Percentiles rank a stretch among this genome's conserved stretches.
Evolutionary conservation across 2,888 invertebrate genomes (phyloP).

Genomic region (Crepidodera aurea): DNA sequence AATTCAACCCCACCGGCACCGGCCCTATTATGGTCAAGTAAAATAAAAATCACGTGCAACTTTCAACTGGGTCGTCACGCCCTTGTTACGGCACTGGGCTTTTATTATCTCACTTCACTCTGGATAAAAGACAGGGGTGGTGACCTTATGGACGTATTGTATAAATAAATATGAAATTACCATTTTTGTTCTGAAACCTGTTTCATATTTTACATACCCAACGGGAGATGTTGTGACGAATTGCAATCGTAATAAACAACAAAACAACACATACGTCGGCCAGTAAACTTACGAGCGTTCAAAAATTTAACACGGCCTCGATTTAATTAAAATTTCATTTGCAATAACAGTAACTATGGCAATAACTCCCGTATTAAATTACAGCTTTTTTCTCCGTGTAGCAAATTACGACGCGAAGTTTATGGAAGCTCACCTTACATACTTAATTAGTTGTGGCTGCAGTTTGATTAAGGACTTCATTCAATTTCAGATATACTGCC

Average conservation of each 20-base stretch:
- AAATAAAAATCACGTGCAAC: too few relatives aligned
- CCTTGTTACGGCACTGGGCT: too few relatives aligned
- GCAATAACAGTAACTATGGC: conserved; percentile 19
- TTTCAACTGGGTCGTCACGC: too few relatives aligned
- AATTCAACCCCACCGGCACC: too few relatives aligned
- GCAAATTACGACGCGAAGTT: conserved; percentile 10
- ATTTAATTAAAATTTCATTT: conserved; percentile 19
- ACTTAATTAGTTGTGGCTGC: conserved; percentile 18
- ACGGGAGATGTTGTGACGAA: conserved; percentile 8
- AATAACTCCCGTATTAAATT: conserved; percentile 18
- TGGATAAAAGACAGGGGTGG: too few relatives aligned
- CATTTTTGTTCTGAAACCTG: too few relatives aligned
- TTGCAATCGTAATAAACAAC: conserved; percentile 2
- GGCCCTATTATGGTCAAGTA: too few relatives aligned
- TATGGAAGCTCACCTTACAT: conserved; percentile 23
- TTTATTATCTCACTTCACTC: too few relatives aligned
- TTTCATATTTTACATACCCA: not conserved
- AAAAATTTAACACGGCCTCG: conserved; percentile 16
- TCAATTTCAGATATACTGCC: conserved; percentile 19
- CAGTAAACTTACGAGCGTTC: conserved; percentile 12
- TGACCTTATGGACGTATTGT: too few relatives aligned
- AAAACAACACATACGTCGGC: not conserved
- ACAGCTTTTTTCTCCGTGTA: conserved; percentile 9
- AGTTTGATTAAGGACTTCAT: conserved; percentile 22
- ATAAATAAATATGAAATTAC: too few relatives aligned